Base-by-base conservation (phyloP, 2,113 vertebrate species). In the Syngnathus floridae region DNA sequence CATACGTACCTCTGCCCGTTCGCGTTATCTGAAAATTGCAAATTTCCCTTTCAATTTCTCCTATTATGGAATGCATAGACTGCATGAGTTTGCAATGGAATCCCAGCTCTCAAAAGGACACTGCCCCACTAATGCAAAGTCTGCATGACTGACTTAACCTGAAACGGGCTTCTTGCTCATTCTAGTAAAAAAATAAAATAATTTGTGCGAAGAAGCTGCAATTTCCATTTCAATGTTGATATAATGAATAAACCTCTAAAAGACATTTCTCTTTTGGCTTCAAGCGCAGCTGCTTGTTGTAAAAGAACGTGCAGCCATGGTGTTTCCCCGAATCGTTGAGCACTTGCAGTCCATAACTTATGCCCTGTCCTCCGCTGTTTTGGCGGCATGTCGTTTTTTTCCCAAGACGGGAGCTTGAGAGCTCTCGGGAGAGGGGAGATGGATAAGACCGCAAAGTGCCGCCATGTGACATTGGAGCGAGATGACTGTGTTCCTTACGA, bases 381-480 rank as follows among this genome's bases (percentile, higher is more conserved):
- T 84, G 80, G 84, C 65, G 51, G 66, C 69, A 73, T 78, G 78
- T 83, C 62, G 58, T 75, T 84, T 40, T 37, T 51, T 84, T 90
- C 81, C 72, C 70, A 71, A 71, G 78, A 80, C 74, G 73, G 52
- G 73, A 74, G 73, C 62, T 67, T 57, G 78, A 71, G 67, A 22
- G 38, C 38, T 40, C 64, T 57, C 74, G 45, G 31, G 49, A 71
- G 77, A 80, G 69, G 26, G 62, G 46, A 73, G 71, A 68, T 68
- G 66, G 62, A 75, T 68, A 74, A 71, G 71, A 80, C 69, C 67
- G 69, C 31, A 36, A 78, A 77, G 78, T 76, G 60, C 64, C 11
- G 35, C 52, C 38, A 82, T 80, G 75, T 82, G 82, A 85, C 88
- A 82, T 63, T 70, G 67, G 77, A 71, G 72, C 62, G 65, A 78